Base-by-base conservation (phyloP, 2,888 invertebrate species). In the Leptinotarsa tumamoca region DNA sequence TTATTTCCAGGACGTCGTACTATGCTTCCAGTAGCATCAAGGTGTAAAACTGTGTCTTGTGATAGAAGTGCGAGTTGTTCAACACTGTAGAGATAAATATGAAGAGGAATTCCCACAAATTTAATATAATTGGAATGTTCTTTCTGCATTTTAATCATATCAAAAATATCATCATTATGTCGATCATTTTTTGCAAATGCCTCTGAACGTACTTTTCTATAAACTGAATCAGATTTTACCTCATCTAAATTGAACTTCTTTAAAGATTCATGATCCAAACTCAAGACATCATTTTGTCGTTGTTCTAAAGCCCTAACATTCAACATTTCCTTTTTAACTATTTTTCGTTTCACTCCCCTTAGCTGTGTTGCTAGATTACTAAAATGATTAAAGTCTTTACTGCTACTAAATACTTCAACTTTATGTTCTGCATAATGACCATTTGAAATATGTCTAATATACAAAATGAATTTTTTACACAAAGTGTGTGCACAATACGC, bases 41-140 rank as follows among this genome's bases (percentile, higher is more conserved):
- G 27, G 27, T 27, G 4, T 27, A 27, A 27, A 27, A 27, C 27
- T 27, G 27, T 27, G 27, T 27, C 27, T 27, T 4, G 27, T 27
- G 27, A 27, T 27, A 4, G 27, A 4, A 27, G 27, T 27, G 27
- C 4, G 2, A 81, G 15, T 74, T 82, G 79, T 72, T 79, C 76
- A 3, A 61, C 33, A 61, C 81, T 78, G 67, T 76, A 82, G 3
- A 76, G 14, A 76, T 81, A 79, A 7, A 80, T 68, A 69, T 72
- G 74, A 56, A 81, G 79, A 23, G 80, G 80, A 23, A 76, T 56
- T 18, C 66, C 49, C 3, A 81, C 74, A 71, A 80, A 79, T 54
- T 80, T 49, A 27, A 82, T 80, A 73, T 76, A 80, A 56, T 81
- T 80, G 0, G 71, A 58, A 71, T 80, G 80, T 63, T 74, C 77